Conservation (phyloP, 2,113 vertebrate species). For the Leiothrix lutea region DNA sequence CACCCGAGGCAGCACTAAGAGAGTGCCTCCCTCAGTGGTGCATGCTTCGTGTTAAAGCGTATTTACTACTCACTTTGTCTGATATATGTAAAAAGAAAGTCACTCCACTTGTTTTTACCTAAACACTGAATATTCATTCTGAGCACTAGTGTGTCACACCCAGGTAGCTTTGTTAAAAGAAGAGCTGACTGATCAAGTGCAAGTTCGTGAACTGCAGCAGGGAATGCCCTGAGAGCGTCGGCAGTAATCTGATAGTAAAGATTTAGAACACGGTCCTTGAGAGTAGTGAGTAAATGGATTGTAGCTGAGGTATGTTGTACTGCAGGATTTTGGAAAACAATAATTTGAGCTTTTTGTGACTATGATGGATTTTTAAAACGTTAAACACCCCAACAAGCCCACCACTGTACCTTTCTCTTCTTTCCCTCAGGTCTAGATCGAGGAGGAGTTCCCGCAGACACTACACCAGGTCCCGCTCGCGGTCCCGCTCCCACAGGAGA, state of each 20-base stretch:
- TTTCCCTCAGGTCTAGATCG: constrained; percentile 83
- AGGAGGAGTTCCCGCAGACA: constrained; percentile 90
- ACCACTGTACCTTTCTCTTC: not conserved
- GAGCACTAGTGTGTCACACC: not conserved
- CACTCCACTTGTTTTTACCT: not conserved
- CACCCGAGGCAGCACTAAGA: not conserved
- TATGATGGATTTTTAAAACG: rapidly evolving
- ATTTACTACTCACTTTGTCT: not conserved
- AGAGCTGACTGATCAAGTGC: not conserved
- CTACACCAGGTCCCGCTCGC: constrained; percentile 87
- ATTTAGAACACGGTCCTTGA: not conserved
- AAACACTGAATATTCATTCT: not conserved
- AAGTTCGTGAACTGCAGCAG: not conserved
- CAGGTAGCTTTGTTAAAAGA: not conserved
- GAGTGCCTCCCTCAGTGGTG: not conserved
- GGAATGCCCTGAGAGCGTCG: not conserved
- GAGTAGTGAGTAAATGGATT: not conserved
- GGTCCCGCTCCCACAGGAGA: constrained; percentile 86
- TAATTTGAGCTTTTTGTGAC: not conserved
- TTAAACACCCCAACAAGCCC: not conserved
- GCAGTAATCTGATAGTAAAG: not conserved
- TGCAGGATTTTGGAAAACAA: not conserved
- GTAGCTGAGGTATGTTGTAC: not conserved
- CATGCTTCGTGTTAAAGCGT: not conserved
- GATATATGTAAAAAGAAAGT: not conserved